Evolutionary conservation across 2,113 vertebrate species (phyloP).

Genomic region (Strix aluco): DNA sequence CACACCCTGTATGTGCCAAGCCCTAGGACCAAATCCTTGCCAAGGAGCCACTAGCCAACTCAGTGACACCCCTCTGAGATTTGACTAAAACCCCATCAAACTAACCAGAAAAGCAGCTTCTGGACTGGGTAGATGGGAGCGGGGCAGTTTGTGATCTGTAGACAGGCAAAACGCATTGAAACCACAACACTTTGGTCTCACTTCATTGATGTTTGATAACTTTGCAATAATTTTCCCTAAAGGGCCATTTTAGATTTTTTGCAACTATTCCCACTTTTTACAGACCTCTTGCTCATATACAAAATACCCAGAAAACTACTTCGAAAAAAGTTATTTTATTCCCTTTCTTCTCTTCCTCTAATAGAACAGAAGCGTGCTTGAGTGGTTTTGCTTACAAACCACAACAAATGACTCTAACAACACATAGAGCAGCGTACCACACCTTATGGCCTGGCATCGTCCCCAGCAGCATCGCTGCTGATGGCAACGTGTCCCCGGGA

Average conservation of each 20-base stretch:
- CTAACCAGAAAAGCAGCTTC: neutral
- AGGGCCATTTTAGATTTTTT: neutral
- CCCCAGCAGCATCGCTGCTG: neutral
- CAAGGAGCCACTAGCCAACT: neutral
- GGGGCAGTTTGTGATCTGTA: neutral
- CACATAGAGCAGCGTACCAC: rapidly evolving
- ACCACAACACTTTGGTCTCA: neutral
- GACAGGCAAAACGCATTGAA: neutral
- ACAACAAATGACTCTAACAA: neutral
- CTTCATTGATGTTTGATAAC: neutral
- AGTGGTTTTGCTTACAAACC: neutral
- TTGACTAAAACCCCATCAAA: neutral
- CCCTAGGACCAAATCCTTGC: neutral
- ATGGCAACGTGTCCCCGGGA: neutral
- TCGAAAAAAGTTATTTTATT: neutral
- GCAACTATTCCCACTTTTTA: neutral
- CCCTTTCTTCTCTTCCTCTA: neutral
- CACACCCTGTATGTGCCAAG: neutral
- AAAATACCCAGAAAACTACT: neutral
- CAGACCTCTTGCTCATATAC: neutral
- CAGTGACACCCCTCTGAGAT: neutral
- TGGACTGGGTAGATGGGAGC: neutral
- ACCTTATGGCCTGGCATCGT: neutral
- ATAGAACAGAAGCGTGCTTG: neutral
- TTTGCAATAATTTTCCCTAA: neutral